Conservation (phyloP, 2,113 vertebrate genomes). For the Abramis brama region DNA sequence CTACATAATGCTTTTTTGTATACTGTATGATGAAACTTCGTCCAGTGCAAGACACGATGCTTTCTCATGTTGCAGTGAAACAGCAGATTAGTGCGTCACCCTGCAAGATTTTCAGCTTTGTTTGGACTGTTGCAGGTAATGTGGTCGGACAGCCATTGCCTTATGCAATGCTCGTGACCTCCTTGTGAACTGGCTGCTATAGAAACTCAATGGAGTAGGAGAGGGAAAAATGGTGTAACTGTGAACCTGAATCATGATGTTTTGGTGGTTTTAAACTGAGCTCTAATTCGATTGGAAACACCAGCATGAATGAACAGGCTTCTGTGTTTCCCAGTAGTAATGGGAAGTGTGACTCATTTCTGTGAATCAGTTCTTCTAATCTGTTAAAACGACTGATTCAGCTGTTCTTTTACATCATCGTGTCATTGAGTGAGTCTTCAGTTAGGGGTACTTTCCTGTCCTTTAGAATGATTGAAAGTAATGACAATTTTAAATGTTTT, state of each 20-base stretch:
- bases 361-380: constrained; percentile 4
- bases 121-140: constrained; percentile 38
- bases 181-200: constrained; percentile 28
- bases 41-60: background rate
- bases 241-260: background rate
- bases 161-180: constrained; percentile 36
- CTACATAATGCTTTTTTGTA: constrained; percentile 32
- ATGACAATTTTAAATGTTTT: background rate
- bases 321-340: background rate
- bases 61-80: constrained; percentile 31
- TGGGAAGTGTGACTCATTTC: constrained; percentile 11
- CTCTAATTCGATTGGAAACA: background rate
- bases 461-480: background rate
- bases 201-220: background rate
- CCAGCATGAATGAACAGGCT: constrained; percentile 12
- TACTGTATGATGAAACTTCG: constrained; percentile 15
- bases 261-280: background rate
- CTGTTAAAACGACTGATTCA: constrained; percentile 7
- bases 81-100: constrained; percentile 27
- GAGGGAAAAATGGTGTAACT: background rate
- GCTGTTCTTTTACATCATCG: background rate
- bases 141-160: constrained; percentile 23
- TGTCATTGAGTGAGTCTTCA: constrained; percentile 7
- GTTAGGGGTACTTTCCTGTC: background rate
- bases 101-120: constrained; percentile 30